Percentiles rank a stretch among this genome's conserved stretches.
Evolutionary conservation across 2,113 vertebrate species (phyloP).

Genomic region (Hippocampus mohnikei): DNA sequence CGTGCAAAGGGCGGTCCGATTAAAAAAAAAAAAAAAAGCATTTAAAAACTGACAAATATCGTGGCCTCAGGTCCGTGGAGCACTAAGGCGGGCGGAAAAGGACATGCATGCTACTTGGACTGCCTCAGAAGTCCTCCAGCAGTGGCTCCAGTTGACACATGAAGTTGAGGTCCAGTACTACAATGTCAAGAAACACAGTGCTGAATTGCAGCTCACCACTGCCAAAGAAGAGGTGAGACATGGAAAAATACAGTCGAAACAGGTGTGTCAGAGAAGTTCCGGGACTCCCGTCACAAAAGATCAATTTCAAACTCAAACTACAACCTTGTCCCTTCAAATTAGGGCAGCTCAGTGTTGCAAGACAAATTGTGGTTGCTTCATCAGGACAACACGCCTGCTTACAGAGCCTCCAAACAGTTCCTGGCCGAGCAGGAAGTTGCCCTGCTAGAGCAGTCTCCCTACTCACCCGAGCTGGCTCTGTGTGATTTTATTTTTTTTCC

Average conservation of each 20-base stretch:
- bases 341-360: background rate
- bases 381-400: no score
- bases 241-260: background rate
- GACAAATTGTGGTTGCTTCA: background rate
- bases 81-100: slow-evolving; percentile 70
- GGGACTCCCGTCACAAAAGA: background rate
- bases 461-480: background rate
- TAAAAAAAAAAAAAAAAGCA: no score
- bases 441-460: background rate
- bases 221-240: slow-evolving; percentile 91
- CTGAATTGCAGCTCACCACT: slow-evolving; percentile 83
- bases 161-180: slow-evolving; percentile 97
- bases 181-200: slow-evolving; percentile 91
- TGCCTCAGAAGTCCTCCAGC: slow-evolving; percentile 83
- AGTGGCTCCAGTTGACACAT: slow-evolving; percentile 94
- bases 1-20: background rate
- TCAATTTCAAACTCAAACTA: background rate
- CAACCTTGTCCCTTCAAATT: background rate
- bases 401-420: background rate
- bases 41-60: background rate
- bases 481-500: background rate
- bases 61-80: slow-evolving; percentile 59
- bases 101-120: slow-evolving; percentile 68
- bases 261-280: background rate
- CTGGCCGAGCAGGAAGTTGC: background rate